Percentiles rank a stretch among this genome's conserved stretches.
Evolutionary conservation across 2,113 vertebrate genomes (phyloP).

Genomic region (Hippolais icterina): DNA sequence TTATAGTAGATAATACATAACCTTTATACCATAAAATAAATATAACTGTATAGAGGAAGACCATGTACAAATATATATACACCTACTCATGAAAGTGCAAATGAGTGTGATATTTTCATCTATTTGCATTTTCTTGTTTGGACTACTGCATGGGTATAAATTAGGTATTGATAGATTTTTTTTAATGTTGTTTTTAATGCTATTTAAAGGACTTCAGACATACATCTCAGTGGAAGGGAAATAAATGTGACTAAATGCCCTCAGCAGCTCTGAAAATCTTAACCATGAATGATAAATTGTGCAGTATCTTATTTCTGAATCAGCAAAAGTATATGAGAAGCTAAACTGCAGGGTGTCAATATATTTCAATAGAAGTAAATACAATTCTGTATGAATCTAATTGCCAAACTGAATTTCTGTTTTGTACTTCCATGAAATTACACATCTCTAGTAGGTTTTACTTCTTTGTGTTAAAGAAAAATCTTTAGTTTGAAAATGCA

Average conservation of each 20-base stretch:
- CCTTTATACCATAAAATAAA: neutral
- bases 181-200: neutral
- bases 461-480: neutral
- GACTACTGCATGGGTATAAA: neutral
- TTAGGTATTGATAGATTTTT: neutral
- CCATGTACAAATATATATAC: neutral
- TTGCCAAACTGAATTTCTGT: neutral
- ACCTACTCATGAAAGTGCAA: accelerated
- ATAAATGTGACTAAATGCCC: neutral
- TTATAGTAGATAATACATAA: neutral
- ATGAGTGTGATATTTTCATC: neutral
- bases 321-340: neutral
- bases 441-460: neutral
- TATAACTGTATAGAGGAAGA: neutral
- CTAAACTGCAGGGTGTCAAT: neutral
- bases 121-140: neutral
- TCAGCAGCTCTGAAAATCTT: slow-evolving; percentile 22
- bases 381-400: neutral
- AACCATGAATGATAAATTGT: neutral
- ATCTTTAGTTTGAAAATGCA: neutral
- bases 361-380: neutral
- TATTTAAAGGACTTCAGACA: neutral
- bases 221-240: neutral
- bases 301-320: neutral
- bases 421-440: neutral